These are phyloP conservation scores for Motacilla alba DNA, from an alignment of 2,113 vertebrate species.

Conservation along the genomic window DNA sequence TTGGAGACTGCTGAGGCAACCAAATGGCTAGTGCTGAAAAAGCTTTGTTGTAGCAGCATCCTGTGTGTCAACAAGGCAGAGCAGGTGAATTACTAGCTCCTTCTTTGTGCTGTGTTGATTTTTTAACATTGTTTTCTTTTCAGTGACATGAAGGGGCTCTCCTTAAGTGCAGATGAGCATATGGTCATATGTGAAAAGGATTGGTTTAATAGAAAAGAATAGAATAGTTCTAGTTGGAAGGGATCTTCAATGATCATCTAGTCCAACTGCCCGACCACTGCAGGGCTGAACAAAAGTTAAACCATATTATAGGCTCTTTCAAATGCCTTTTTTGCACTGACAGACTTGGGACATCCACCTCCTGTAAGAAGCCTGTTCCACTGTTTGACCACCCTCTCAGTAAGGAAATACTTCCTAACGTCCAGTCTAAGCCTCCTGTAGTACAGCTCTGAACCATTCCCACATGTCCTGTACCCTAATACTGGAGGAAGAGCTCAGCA, in stretches of 20 bases:
- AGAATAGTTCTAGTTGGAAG: not conserved
- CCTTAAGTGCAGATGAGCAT: not conserved
- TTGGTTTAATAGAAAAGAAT: not conserved
- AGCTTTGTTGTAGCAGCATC: not conserved
- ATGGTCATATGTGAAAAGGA: not conserved
- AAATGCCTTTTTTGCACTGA: not conserved
- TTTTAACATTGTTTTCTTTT: not conserved
- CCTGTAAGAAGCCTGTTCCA: not conserved
- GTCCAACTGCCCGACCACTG: not conserved
- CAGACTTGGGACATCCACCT: not conserved
- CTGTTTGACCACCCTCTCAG: not conserved
- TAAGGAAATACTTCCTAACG: not conserved
- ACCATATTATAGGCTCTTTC: not conserved
- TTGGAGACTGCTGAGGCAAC: not conserved
- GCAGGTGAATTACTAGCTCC: not conserved
- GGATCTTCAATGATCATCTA: not conserved
- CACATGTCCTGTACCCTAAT: rapidly evolving
- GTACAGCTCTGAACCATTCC: not conserved
- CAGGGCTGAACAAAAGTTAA: not conserved
- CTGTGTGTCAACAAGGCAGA: not conserved
- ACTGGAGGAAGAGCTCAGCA: not conserved
- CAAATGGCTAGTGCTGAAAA: not conserved
- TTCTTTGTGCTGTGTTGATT: not conserved
- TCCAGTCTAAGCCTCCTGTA: not conserved
- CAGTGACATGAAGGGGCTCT: not conserved